Conservation (phyloP, 1,140 invertebrate species). For the Idris sp. region DNA sequence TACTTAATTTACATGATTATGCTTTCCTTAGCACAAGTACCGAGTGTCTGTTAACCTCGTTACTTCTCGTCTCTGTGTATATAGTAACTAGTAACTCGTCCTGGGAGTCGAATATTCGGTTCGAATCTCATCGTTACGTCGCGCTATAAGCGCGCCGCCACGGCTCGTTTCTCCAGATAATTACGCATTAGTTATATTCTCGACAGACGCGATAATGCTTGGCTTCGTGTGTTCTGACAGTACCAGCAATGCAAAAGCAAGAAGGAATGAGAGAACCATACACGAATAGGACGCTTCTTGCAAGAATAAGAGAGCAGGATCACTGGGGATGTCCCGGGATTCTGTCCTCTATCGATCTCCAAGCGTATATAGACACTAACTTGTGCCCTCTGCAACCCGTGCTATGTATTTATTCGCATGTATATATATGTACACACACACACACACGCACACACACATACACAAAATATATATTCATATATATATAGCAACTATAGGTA, state of each 20-base stretch:
- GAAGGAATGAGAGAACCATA: conserved; percentile 66
- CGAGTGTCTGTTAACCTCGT: conserved; percentile 67
- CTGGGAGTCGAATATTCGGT: conserved; percentile 67
- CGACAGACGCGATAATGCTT: conserved; percentile 63
- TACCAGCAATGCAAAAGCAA: conserved; percentile 58
- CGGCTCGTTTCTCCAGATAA: conserved; percentile 69
- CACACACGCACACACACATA: conserved; percentile 26
- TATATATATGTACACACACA: conserved; percentile 54
- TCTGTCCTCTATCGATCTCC: conserved; percentile 78
- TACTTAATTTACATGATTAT: conserved; percentile 64
- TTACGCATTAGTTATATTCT: conserved; percentile 70
- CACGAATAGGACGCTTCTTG: conserved; percentile 74
- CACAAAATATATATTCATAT: conserved; percentile 8
- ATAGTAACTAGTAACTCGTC: conserved; percentile 61
- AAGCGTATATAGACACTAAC: conserved; percentile 76
- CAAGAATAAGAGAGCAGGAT: conserved; percentile 78
- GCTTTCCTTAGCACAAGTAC: conserved; percentile 58
- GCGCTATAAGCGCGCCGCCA: conserved; percentile 60
- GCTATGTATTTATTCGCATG: conserved; percentile 69
- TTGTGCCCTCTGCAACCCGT: conserved; percentile 75
- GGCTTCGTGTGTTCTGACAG: conserved; percentile 62
- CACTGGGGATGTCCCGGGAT: conserved; percentile 77
- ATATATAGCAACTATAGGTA: no score
- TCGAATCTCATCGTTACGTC: conserved; percentile 67
- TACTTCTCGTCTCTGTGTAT: conserved; percentile 60